Conservation (phyloP, 2,888 invertebrate species). For the Blastobasis adustella region DNA sequence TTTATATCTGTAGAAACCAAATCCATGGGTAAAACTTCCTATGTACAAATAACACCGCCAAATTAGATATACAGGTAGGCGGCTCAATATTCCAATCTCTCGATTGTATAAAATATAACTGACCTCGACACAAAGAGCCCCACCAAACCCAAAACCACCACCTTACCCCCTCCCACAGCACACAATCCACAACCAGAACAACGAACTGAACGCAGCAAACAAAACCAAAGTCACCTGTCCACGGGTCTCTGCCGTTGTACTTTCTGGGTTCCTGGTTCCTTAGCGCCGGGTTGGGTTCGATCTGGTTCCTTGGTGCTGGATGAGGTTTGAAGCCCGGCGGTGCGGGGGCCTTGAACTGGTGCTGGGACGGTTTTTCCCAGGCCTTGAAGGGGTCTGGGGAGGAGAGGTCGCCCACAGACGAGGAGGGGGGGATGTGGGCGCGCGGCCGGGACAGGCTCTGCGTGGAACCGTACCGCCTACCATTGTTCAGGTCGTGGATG, state of each 20-base stretch:
- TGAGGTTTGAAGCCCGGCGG: slow-evolving; percentile 8
- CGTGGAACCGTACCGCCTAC: slow-evolving; percentile 75
- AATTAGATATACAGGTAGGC: too few species aligned
- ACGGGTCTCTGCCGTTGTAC: slow-evolving; percentile 72
- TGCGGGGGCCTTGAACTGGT: slow-evolving; percentile 10
- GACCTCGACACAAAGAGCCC: not conserved
- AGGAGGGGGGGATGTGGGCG: slow-evolving; percentile 45
- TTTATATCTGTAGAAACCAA: too few species aligned
- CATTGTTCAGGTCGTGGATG: slow-evolving; percentile 80
- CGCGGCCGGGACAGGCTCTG: slow-evolving; percentile 58
- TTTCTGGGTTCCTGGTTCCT: slow-evolving; percentile 34
- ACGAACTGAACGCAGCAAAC: slow-evolving; percentile 50
- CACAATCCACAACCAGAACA: slow-evolving; percentile 48
- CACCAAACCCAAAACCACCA: not conserved
- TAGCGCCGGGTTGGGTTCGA: slow-evolving; percentile 50
- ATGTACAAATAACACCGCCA: too few species aligned
- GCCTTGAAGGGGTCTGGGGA: slow-evolving; percentile 52
- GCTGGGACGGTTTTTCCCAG: slow-evolving; percentile 40
- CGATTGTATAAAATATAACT: too few species aligned
- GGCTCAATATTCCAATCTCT: too few species aligned
- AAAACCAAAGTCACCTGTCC: slow-evolving; percentile 75
- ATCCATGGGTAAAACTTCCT: too few species aligned
- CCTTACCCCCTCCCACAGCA: slow-evolving; percentile 8
- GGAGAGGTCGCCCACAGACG: slow-evolving; percentile 58
- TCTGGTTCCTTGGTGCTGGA: slow-evolving; percentile 4